Base-by-base conservation (phyloP, 23 tunicate genomes). In the Aplidium turbinatum region DNA sequence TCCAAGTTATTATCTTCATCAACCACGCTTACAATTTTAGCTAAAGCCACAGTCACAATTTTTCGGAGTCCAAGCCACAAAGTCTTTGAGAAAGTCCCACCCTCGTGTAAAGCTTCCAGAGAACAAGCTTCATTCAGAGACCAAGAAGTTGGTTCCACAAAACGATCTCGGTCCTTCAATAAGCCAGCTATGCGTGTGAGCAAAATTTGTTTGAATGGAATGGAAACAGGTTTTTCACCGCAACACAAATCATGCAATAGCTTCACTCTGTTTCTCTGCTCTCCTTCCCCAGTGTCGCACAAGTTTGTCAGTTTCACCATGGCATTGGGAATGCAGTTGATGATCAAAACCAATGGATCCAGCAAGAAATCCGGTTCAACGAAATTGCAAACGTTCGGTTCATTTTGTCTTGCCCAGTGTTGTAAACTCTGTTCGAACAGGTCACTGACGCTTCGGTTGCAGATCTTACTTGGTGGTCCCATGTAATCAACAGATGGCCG, bases 21-120 rank as follows among this genome's bases (percentile, higher is more conserved):
- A 21, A 85, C 47, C 4, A 50, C 48, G 35, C 83, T 77, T 22
- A 76, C 35, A 42, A 85, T 77, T 1, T 76, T 57, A 26, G 91
- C 91, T 24, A 85, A 38, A 26, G 58, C 35, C n/a, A 19, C 31
- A n/a, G 78, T 28, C 13, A 58, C 33, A 11, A 63, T 27, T 38
- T 48, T 46, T 46, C 47, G 68, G 53, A 85, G 38, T 31, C 81
- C 42, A 4, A 85, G 57, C 91, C 91, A 85, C 26, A 85, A 54
- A 0, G 91, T 68, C 30, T 85, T 85, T 0, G 78, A 20, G 69
- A 77, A 85, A 33, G 83, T 85, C 46, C 91, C 91, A 28, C 78
- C 91, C 58, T 85, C 91, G 5, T 70, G 38, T 25, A 85, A 55
- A 11, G 72, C 22, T 40, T 50, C 47, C 22, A 34, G 67, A 27